Conservation (phyloP, 2,797 vertebrate species). For the Podargus strigoides region DNA sequence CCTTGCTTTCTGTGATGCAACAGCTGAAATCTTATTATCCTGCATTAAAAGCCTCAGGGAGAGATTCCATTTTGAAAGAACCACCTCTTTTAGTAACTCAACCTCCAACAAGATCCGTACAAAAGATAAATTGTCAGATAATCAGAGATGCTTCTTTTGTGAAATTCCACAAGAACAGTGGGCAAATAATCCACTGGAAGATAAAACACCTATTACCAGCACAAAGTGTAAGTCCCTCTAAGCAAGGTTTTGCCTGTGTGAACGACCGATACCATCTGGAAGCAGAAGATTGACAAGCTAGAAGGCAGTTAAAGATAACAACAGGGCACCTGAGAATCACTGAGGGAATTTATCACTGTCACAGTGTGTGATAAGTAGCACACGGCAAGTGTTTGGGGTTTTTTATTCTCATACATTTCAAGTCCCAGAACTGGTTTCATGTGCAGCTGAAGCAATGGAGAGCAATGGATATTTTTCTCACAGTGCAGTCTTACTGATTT, state of each 20-base stretch:
- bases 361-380: constrained; percentile 48
- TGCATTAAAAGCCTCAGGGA: constrained; percentile 32
- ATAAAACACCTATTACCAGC: constrained; percentile 66
- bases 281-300: constrained; percentile 66
- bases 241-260: constrained; percentile 62
- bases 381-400: not conserved
- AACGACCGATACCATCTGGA: constrained; percentile 68
- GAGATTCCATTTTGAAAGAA: constrained; percentile 39
- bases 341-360: constrained; percentile 68
- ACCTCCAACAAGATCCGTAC: constrained; percentile 55
- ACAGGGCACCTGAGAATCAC: constrained; percentile 65
- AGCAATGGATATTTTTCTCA: not conserved
- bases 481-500: not conserved
- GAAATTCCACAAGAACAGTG: constrained; percentile 48
- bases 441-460: not conserved
- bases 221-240: constrained; percentile 65
- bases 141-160: constrained; percentile 62
- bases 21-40: constrained; percentile 36
- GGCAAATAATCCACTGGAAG: constrained; percentile 63
- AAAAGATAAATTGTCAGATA: constrained; percentile 66
- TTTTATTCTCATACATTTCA: not conserved
- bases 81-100: constrained; percentile 54
- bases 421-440: not conserved
- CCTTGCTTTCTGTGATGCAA: not conserved
- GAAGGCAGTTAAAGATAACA: constrained; percentile 70